Percentiles rank a stretch among this genome's conserved stretches.
These are phyloP conservation scores for Zosterops borbonicus DNA, from an alignment of 2,113 vertebrate genomes.

Conservation along the genomic window DNA sequence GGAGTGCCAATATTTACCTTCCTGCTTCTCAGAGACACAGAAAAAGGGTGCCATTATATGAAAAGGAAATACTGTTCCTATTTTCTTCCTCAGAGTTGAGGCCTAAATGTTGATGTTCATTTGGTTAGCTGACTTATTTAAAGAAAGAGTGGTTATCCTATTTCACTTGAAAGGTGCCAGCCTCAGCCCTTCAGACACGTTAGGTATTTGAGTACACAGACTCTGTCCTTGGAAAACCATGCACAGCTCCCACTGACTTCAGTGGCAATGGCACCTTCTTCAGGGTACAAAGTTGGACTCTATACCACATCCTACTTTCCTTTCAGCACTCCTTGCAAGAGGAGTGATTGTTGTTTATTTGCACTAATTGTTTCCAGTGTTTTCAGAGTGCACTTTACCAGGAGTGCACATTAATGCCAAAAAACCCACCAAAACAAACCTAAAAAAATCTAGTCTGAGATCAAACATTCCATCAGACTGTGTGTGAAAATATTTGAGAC, in stretches of 20 bases:
- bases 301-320: background rate
- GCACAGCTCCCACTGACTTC: background rate
- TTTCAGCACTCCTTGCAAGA: background rate
- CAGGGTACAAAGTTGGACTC: background rate
- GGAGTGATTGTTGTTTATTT: background rate
- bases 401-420: background rate
- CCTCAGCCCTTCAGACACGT: background rate
- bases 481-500: background rate
- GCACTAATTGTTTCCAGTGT: background rate
- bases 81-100: background rate
- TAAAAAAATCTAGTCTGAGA: background rate
- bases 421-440: background rate
- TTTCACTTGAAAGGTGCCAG: background rate
- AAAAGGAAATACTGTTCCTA: background rate
- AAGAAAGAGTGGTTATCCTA: background rate
- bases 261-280: background rate
- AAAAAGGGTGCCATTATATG: background rate
- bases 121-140: background rate
- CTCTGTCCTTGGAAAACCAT: background rate
- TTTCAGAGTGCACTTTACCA: background rate
- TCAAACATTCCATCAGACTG: background rate
- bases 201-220: background rate
- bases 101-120: background rate
- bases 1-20: background rate
- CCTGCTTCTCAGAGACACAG: background rate